Conservation (phyloP, 2,888 invertebrate genomes). For the Sphaerophoria taeniata region DNA sequence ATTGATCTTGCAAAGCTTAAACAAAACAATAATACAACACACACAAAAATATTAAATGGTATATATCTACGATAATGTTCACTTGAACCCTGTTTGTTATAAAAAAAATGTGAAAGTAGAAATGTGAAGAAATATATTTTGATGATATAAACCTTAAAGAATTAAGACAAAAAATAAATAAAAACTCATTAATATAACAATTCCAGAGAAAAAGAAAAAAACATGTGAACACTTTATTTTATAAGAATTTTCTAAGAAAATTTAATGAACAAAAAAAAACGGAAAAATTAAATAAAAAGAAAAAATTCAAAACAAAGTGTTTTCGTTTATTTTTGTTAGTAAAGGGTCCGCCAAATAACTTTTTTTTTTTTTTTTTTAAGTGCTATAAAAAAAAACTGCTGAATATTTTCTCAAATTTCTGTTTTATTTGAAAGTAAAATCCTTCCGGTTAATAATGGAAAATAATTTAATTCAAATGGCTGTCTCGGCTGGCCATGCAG, state of each 20-base stretch:
- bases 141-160: conserved; percentile 54
- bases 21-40: background rate
- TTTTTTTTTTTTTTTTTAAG: too few species aligned
- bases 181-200: conserved; percentile 45
- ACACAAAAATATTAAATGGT: background rate
- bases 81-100: conserved; percentile 70
- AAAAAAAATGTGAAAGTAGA: conserved; percentile 40
- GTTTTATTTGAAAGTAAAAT: too few species aligned
- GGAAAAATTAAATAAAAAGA: conserved; percentile 55
- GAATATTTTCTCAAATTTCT: too few species aligned
- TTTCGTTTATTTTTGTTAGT: conserved; percentile 2
- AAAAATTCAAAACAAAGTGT: background rate
- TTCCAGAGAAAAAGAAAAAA: conserved; percentile 27
- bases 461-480: too few species aligned
- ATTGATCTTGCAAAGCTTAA: conserved; percentile 26
- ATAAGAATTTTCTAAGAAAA: conserved; percentile 75
- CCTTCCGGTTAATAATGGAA: too few species aligned
- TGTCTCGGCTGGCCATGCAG: too few species aligned
- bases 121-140: conserved; percentile 64
- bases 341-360: too few species aligned
- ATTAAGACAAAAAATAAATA: conserved; percentile 48
- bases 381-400: too few species aligned
- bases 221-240: conserved; percentile 71
- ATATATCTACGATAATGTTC: conserved; percentile 46
- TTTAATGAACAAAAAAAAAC: conserved; percentile 49